Conservation (phyloP, 2,797 vertebrate genomes). For the Sardinella longiceps region DNA sequence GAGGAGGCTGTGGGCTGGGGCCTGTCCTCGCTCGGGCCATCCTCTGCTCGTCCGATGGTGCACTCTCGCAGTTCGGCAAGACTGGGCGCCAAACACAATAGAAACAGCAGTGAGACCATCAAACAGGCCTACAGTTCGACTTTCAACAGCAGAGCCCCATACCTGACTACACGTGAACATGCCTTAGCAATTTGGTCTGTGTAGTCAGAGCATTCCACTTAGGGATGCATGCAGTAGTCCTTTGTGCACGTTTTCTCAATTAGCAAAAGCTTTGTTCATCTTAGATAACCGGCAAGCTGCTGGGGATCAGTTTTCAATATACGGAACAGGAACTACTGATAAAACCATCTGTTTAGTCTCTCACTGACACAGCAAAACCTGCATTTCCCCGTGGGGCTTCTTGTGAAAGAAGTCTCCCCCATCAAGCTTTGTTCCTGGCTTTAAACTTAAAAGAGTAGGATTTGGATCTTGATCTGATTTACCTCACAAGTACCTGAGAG, state of each 20-base stretch:
- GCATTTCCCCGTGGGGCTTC: constrained; percentile 46
- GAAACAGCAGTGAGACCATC: constrained; percentile 13
- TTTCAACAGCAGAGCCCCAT: neutral
- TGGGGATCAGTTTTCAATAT: constrained; percentile 28
- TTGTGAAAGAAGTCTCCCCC: neutral
- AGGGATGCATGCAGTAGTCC: neutral
- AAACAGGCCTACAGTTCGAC: neutral
- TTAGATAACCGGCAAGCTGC: constrained; percentile 32
- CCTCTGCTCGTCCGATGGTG: constrained; percentile 71
- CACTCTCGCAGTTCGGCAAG: constrained; percentile 85
- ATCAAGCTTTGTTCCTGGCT: neutral
- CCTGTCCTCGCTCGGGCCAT: constrained; percentile 55
- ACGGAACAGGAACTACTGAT: constrained; percentile 52
- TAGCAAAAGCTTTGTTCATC: constrained; percentile 28
- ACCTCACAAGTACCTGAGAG: neutral
- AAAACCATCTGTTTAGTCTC: constrained; percentile 37
- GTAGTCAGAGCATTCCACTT: constrained; percentile 15
- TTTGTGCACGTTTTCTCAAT: neutral
- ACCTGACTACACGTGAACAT: neutral
- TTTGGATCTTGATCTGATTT: neutral
- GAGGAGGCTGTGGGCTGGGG: constrained; percentile 57
- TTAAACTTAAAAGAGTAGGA: constrained; percentile 26
- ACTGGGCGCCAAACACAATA: constrained; percentile 65
- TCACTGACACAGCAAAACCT: constrained; percentile 33
- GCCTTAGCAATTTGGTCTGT: neutral